Evolutionary conservation across 2,113 vertebrate species (phyloP).

Genomic region (Lasiurus borealis): DNA sequence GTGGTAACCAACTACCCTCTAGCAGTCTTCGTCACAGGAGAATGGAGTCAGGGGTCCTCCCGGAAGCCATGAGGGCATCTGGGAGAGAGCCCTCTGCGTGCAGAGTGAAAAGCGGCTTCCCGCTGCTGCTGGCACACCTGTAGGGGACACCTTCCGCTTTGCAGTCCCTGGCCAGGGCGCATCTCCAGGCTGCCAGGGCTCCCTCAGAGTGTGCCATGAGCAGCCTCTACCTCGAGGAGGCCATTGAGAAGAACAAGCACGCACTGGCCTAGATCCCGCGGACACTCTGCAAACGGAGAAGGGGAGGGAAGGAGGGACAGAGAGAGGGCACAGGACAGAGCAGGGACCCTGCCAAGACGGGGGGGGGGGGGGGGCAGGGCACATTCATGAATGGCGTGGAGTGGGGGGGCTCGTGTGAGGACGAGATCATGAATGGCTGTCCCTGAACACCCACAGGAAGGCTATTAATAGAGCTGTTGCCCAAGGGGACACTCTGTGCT

Average conservation of each 20-base stretch:
- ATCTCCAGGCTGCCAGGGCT: no score
- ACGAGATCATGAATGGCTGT: not conserved
- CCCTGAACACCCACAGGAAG: not conserved
- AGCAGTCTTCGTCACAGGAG: not conserved
- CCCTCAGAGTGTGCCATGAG: accelerated
- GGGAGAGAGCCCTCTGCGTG: no score
- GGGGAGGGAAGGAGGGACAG: not conserved
- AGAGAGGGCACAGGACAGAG: not conserved
- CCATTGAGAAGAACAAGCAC: not conserved
- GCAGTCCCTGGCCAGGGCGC: not conserved
- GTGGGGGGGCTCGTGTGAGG: not conserved
- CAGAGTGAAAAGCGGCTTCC: not conserved
- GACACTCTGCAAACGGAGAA: not conserved
- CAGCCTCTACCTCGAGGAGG: not conserved
- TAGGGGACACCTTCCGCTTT: not conserved
- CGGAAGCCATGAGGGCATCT: accelerated
- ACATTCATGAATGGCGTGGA: conserved; percentile 14
- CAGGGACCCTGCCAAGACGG: not conserved
- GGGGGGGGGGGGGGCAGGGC: not conserved
- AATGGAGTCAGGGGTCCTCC: not conserved
- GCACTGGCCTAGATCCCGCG: not conserved
- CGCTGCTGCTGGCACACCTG: not conserved
- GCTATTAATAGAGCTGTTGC: conserved; percentile 65
- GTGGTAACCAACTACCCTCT: accelerated
- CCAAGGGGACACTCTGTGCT: conserved; percentile 46